These are phyloP conservation scores for Spatulosminthurus flaviceps DNA, from an alignment of 2,888 invertebrate genomes.

Conservation along the genomic window DNA sequence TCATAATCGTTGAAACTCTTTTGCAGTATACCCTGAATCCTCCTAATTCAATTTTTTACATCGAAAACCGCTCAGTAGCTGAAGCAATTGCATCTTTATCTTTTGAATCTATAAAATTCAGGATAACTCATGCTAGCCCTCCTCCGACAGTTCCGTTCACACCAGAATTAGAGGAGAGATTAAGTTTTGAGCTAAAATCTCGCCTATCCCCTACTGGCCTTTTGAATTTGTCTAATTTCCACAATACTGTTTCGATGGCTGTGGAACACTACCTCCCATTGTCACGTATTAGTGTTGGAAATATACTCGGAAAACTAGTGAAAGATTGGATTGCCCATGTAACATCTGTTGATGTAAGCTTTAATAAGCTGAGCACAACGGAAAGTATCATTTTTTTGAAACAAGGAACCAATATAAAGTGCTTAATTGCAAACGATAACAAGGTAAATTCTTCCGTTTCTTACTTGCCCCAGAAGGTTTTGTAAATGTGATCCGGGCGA, in stretches of 20 bases:
- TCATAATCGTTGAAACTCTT: not conserved
- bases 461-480: conserved; percentile 16
- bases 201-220: conserved; percentile 33
- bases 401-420: conserved; percentile 35
- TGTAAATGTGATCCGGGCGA: conserved; percentile 21
- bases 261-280: conserved; percentile 39
- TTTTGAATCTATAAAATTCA: conserved; percentile 39
- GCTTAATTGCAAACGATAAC: conserved; percentile 38
- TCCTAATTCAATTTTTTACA: conserved; percentile 39
- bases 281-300: conserved; percentile 32
- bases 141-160: conserved; percentile 38
- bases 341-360: conserved; percentile 39
- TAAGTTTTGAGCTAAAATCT: conserved; percentile 38
- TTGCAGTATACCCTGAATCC: conserved; percentile 40
- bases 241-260: conserved; percentile 30
- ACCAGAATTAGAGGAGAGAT: conserved; percentile 35
- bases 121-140: conserved; percentile 19
- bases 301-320: conserved; percentile 6
- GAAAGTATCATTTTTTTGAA: conserved; percentile 36
- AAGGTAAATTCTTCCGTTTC: conserved; percentile 35
- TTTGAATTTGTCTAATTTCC: conserved; percentile 42
- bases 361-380: conserved; percentile 3
- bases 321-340: conserved; percentile 42
- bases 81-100: conserved; percentile 30
- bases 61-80: conserved; percentile 38